Conservation (phyloP, 2,113 vertebrate genomes). For the Chauna torquata region DNA sequence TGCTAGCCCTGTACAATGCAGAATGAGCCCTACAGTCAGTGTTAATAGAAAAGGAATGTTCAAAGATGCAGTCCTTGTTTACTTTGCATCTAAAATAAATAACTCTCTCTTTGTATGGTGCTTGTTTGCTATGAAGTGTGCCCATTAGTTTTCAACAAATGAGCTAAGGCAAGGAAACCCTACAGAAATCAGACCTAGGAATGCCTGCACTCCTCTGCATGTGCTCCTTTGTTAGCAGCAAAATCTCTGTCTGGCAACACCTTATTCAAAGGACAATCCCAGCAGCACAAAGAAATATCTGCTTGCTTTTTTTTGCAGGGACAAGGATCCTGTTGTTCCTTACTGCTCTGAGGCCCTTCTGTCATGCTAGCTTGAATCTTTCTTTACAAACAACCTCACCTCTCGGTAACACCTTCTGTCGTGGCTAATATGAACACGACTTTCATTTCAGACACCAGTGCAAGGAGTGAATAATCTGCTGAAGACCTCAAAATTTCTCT, state of each 20-base stretch:
- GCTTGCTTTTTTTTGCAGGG: not conserved
- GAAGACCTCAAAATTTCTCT: not conserved
- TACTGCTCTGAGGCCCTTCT: slow-evolving; percentile 18
- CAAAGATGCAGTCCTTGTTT: not conserved
- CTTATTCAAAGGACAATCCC: not conserved
- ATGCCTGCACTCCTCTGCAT: not conserved
- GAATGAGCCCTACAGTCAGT: not conserved
- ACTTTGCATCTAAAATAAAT: not conserved
- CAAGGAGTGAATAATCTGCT: not conserved
- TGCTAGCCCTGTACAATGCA: not conserved
- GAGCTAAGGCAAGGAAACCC: not conserved
- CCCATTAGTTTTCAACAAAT: not conserved
- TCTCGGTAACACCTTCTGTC: not conserved
- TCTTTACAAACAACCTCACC: not conserved
- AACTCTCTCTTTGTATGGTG: not conserved
- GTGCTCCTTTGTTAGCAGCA: not conserved
- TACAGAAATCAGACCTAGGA: not conserved
- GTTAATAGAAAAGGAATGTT: not conserved
- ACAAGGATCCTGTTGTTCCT: accelerated
- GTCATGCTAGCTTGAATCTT: not conserved
- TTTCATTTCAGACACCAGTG: not conserved
- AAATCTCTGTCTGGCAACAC: not conserved
- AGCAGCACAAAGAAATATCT: not conserved
- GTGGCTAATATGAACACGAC: not conserved
- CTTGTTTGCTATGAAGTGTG: not conserved